These are phyloP conservation scores for Drosophila ananassae DNA, from an alignment of 1,140 invertebrate genomes.

Conservation along the genomic window DNA sequence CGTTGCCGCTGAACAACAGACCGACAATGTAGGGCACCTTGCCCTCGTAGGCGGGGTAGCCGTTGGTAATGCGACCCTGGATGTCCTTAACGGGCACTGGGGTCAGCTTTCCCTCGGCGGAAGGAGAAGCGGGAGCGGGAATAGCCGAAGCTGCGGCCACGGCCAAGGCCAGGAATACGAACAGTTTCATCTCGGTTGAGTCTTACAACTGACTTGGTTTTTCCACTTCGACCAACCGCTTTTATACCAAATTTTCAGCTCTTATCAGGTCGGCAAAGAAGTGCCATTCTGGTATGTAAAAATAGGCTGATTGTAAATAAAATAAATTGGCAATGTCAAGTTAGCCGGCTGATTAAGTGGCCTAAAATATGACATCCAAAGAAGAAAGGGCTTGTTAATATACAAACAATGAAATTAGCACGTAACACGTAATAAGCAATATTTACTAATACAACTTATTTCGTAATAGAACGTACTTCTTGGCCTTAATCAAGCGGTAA, in stretches of 20 bases:
- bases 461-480: too few relatives aligned
- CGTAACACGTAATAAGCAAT: too few relatives aligned
- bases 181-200: constrained; percentile 29
- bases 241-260: constrained; percentile 6
- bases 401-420: too few relatives aligned
- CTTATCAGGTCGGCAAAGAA: not conserved
- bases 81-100: constrained; percentile 39
- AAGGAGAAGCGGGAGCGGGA: constrained; percentile 4
- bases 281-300: not conserved
- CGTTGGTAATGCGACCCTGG: constrained; percentile 72
- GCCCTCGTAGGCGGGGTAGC: constrained; percentile 31
- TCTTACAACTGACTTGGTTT: constrained; percentile 15
- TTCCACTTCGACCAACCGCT: not conserved
- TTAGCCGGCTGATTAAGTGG: too few relatives aligned
- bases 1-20: constrained; percentile 16
- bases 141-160: constrained; percentile 20
- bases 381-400: too few relatives aligned
- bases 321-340: not conserved
- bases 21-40: constrained; percentile 25
- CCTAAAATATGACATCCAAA: too few relatives aligned
- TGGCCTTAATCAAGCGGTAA: too few relatives aligned
- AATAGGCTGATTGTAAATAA: not conserved
- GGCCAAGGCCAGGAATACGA: constrained; percentile 38
- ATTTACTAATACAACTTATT: too few relatives aligned
- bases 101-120: constrained; percentile 12